Conservation (phyloP, 2,797 vertebrate species). For the Margarornis squamiger region DNA sequence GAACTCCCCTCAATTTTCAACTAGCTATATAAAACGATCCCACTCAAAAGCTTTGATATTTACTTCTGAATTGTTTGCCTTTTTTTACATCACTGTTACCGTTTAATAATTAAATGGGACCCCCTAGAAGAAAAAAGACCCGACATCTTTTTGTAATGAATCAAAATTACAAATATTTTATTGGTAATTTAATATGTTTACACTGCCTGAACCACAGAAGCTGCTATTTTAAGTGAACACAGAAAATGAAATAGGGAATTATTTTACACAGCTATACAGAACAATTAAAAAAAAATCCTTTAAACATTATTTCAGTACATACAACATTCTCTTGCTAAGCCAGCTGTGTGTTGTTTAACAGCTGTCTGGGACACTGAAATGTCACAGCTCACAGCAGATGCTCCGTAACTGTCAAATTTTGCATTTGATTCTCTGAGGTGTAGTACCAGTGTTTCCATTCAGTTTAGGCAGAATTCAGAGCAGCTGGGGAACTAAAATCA, state of each 20-base stretch:
- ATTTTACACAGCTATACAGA: constrained; percentile 65
- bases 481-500: background rate
- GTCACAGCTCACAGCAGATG: background rate
- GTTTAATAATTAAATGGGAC: background rate
- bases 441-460: background rate
- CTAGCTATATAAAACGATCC: background rate
- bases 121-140: background rate
- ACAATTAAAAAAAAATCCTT: background rate
- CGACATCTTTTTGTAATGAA: background rate
- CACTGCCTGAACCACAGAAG: constrained; percentile 16
- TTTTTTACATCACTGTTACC: background rate
- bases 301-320: constrained; percentile 8
- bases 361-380: background rate
- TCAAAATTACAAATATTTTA: constrained; percentile 64
- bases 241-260: constrained; percentile 57
- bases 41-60: background rate
- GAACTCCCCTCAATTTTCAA: constrained; percentile 9
- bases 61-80: background rate
- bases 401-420: background rate
- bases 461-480: background rate
- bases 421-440: background rate
- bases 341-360: background rate
- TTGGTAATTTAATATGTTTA: constrained; percentile 65
- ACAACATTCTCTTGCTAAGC: constrained; percentile 24
- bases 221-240: constrained; percentile 50